Percentiles rank a stretch among this genome's conserved stretches.
Conservation (phyloP, 1,140 invertebrate species). For the Leptonema lineaticorne region DNA sequence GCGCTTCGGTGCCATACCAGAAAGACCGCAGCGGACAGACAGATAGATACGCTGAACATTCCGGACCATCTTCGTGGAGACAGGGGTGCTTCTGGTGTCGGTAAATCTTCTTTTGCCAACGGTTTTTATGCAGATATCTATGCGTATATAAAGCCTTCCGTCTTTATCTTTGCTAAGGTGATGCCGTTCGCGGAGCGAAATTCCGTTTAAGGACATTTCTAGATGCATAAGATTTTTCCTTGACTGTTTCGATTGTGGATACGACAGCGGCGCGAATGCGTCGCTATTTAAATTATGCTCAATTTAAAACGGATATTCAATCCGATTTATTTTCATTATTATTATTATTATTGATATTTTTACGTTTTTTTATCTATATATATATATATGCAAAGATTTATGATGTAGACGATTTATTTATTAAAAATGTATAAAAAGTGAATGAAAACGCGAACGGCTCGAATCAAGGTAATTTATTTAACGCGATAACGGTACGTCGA, state of each 20-base stretch:
- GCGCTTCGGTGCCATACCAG: constrained; percentile 18
- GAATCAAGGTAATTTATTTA: constrained; percentile 13
- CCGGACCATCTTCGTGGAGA: constrained; percentile 21
- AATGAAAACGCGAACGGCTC: background rate
- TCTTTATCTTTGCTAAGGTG: background rate
- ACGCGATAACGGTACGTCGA: background rate
- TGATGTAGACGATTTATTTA: no score
- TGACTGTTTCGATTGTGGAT: background rate
- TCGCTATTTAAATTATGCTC: constrained; percentile 8
- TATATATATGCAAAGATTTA: no score
- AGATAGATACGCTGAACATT: constrained; percentile 19
- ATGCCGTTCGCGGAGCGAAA: constrained; percentile 5
- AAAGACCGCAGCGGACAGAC: constrained; percentile 1
- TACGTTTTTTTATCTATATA: no score
- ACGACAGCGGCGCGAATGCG: background rate
- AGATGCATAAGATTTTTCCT: constrained; percentile 19
- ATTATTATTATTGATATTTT: no score
- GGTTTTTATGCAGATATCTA: constrained; percentile 13
- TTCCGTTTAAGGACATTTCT: constrained; percentile 25
- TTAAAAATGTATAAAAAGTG: no score
- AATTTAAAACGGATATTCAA: constrained; percentile 5
- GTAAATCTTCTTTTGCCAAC: constrained; percentile 17
- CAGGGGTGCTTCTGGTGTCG: background rate
- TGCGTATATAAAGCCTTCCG: no score
- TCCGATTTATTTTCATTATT: no score